Evolutionary conservation across 2,888 invertebrate genomes (phyloP).

Genomic region (Chrysopilus asiliformis): DNA sequence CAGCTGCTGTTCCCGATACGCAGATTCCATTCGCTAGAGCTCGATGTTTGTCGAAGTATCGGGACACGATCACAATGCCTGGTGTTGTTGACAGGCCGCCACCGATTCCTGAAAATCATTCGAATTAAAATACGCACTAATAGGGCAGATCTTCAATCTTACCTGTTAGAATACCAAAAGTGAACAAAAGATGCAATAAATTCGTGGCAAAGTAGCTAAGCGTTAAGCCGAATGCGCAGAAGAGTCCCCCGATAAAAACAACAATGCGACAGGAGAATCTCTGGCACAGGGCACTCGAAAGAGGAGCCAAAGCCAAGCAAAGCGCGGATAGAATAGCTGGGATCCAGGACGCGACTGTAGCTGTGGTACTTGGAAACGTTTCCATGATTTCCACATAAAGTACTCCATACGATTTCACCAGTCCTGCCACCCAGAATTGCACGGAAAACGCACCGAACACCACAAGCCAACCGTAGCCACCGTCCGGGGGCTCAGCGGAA

Average conservation of each 20-base stretch:
- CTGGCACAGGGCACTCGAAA: slow-evolving; percentile 61
- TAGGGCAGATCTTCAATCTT: slow-evolving; percentile 16
- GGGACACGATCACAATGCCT: slow-evolving; percentile 66
- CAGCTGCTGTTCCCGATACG: slow-evolving; percentile 66
- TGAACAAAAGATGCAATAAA: slow-evolving; percentile 53
- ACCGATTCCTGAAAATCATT: slow-evolving; percentile 46
- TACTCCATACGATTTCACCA: slow-evolving; percentile 69
- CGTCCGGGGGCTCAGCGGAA: slow-evolving; percentile 45
- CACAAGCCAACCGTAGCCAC: slow-evolving; percentile 66
- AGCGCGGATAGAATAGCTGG: slow-evolving; percentile 64
- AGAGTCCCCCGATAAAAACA: slow-evolving; percentile 57
- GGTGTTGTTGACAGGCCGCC: slow-evolving; percentile 69
- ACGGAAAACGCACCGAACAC: slow-evolving; percentile 67
- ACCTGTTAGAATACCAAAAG: slow-evolving; percentile 61
- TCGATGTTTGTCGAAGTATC: slow-evolving; percentile 65
- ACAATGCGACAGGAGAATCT: slow-evolving; percentile 54
- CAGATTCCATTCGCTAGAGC: slow-evolving; percentile 69
- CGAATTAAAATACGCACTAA: slow-evolving; percentile 2
- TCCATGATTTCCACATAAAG: slow-evolving; percentile 70
- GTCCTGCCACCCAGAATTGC: slow-evolving; percentile 68
- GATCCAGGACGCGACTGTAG: slow-evolving; percentile 66
- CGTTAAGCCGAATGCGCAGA: slow-evolving; percentile 55
- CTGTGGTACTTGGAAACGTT: slow-evolving; percentile 60
- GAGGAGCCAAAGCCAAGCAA: slow-evolving; percentile 60
- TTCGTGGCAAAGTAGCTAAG: slow-evolving; percentile 56